phyloP scores from a whole-genome alignment of 2,888 invertebrate species.

The Gisinianus flammeolus region DNA sequence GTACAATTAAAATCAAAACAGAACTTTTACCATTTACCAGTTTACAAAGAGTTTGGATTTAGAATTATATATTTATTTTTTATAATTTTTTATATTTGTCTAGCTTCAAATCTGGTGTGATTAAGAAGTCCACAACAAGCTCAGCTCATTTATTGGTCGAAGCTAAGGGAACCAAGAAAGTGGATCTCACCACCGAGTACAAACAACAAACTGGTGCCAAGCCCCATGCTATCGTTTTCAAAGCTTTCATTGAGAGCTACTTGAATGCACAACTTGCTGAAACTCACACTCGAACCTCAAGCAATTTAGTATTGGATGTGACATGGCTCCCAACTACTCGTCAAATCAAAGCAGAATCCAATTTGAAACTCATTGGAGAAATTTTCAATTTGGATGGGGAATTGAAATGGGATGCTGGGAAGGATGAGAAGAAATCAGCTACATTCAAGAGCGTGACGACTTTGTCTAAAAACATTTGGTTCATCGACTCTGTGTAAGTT shows the following conservation, averaged over 20 bases:
- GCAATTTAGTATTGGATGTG: slow-evolving; percentile 46
- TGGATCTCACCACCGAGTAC: slow-evolving; percentile 47
- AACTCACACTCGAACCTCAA: slow-evolving; percentile 43
- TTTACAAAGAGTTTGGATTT: background rate
- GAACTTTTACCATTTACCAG: background rate
- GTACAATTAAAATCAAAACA: background rate
- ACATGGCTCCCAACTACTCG: slow-evolving; percentile 52
- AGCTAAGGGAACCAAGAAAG: slow-evolving; percentile 46
- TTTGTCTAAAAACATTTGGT: slow-evolving; percentile 39
- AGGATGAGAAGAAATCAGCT: slow-evolving; percentile 47
- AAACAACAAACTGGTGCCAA: slow-evolving; percentile 37
- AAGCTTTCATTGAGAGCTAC: slow-evolving; percentile 48
- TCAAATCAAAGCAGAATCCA: slow-evolving; percentile 44
- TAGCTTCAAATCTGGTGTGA: slow-evolving; percentile 48
- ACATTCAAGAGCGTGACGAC: slow-evolving; percentile 49
- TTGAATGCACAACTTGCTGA: slow-evolving; percentile 49
- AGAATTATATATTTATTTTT: background rate
- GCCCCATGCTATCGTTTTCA: slow-evolving; percentile 43
- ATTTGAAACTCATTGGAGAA: slow-evolving; percentile 41
- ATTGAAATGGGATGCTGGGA: slow-evolving; percentile 57
- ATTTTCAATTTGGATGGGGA: slow-evolving; percentile 49
- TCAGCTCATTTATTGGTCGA: slow-evolving; percentile 46
- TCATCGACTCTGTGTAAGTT: slow-evolving; percentile 52
- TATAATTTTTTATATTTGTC: background rate
- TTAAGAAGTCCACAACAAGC: slow-evolving; percentile 42